Conservation (phyloP, 2,888 invertebrate species). For the Coronaproctus castanopsis region DNA sequence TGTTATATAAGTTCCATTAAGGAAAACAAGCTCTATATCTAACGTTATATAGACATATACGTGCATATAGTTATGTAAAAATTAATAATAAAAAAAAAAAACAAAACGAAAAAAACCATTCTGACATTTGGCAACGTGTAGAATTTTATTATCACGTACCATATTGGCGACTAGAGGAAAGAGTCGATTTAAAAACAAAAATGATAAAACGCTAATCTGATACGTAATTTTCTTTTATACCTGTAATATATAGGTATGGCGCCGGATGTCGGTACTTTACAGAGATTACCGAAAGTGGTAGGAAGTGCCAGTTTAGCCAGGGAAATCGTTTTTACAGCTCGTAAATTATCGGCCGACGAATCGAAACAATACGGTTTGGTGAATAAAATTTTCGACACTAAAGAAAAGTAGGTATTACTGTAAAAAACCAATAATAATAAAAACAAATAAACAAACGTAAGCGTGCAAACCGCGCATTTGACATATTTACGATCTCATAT, state of each 20-base stretch:
- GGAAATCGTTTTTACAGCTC: slow-evolving; percentile 70
- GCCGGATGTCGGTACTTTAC: slow-evolving; percentile 86
- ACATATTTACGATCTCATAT: too few relatives aligned
- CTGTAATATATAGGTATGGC: slow-evolving; percentile 71
- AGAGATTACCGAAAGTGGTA: slow-evolving; percentile 73
- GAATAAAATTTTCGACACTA: slow-evolving; percentile 48
- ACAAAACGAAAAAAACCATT: too few relatives aligned
- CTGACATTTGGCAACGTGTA: slow-evolving; percentile 22
- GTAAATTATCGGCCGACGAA: slow-evolving; percentile 56
- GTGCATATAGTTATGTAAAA: too few relatives aligned
- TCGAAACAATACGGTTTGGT: slow-evolving; percentile 65
- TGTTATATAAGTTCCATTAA: too few relatives aligned
- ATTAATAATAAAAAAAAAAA: too few relatives aligned
- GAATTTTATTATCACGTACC: background rate
- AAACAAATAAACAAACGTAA: too few relatives aligned
- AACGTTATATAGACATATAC: too few relatives aligned
- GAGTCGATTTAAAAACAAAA: background rate
- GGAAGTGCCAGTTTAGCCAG: slow-evolving; percentile 70
- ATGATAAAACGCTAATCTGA: too few relatives aligned
- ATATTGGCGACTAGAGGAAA: background rate
- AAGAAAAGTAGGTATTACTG: slow-evolving; percentile 35
- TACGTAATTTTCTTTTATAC: too few relatives aligned
- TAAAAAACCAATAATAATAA: background rate
- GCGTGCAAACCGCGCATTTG: too few relatives aligned
- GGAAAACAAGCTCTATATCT: too few relatives aligned